These are phyloP conservation scores for Saccopteryx bilineata DNA, from an alignment of 2,113 vertebrate species.

Conservation along the genomic window DNA sequence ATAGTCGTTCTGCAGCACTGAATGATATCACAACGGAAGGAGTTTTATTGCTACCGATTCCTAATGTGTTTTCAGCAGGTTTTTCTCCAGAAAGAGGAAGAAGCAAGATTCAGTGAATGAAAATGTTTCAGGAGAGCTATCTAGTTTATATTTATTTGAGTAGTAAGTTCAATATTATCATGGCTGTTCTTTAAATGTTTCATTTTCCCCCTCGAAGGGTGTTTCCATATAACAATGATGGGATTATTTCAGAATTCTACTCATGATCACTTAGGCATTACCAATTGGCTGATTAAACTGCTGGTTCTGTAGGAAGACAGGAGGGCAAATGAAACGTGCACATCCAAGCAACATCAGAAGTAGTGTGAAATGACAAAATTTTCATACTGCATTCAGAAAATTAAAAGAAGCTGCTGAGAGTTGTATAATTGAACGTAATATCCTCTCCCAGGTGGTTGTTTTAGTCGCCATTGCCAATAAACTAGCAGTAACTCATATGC, in stretches of 20 bases:
- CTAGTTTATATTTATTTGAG: slow-evolving; percentile 74
- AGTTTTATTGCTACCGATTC: slow-evolving; percentile 82
- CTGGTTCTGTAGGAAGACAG: neutral
- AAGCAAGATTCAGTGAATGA: slow-evolving; percentile 69
- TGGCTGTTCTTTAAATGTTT: slow-evolving; percentile 72
- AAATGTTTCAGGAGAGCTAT: slow-evolving; percentile 58
- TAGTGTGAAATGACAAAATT: neutral
- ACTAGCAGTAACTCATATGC: neutral
- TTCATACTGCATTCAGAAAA: neutral
- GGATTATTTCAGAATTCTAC: slow-evolving; percentile 62
- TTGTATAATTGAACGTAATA: neutral
- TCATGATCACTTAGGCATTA: slow-evolving; percentile 34
- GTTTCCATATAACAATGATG: slow-evolving; percentile 39
- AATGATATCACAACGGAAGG: slow-evolving; percentile 61
- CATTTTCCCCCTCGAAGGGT: slow-evolving; percentile 56
- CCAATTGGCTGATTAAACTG: neutral
- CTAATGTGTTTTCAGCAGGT: slow-evolving; percentile 71
- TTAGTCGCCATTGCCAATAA: neutral
- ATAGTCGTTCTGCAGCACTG: slow-evolving; percentile 62
- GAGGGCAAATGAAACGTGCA: neutral
- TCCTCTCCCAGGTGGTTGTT: neutral
- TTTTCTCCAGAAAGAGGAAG: slow-evolving; percentile 55
- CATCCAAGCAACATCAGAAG: neutral
- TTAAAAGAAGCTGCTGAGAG: neutral
- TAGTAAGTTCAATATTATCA: slow-evolving; percentile 75